These are phyloP conservation scores for Apogon hyalosoma DNA, from an alignment of 2,797 vertebrate genomes.

Conservation along the genomic window DNA sequence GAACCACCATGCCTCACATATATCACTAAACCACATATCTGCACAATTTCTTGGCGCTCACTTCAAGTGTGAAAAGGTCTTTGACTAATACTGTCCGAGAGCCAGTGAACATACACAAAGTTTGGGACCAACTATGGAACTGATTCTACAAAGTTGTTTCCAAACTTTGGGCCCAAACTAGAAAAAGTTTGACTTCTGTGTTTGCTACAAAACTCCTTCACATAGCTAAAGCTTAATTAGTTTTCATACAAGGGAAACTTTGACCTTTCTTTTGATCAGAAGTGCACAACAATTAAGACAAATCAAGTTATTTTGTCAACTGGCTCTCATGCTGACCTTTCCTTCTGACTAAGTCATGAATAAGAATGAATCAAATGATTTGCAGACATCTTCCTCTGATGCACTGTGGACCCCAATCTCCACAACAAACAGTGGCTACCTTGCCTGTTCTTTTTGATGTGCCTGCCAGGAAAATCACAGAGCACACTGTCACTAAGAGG, in stretches of 20 bases:
- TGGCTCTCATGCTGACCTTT: slow-evolving; percentile 7
- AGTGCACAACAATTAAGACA: neutral
- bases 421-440: slow-evolving; percentile 36
- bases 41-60: no score
- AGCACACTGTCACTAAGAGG: slow-evolving; percentile 40
- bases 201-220: slow-evolving; percentile 5
- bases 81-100: neutral
- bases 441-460: slow-evolving; percentile 38
- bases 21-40: no score
- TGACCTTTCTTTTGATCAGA: slow-evolving; percentile 8
- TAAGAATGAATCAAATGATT: slow-evolving; percentile 18
- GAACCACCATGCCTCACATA: no score
- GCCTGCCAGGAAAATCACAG: slow-evolving; percentile 59
- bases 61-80: no score
- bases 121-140: no score
- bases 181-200: neutral
- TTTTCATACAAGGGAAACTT: slow-evolving; percentile 13
- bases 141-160: slow-evolving; percentile 14
- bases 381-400: slow-evolving; percentile 30
- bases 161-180: neutral
- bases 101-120: slow-evolving; percentile 1
- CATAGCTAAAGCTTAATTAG: neutral
- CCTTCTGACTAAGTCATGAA: slow-evolving; percentile 16
- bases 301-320: slow-evolving; percentile 25
- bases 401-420: slow-evolving; percentile 20